Evolutionary conservation across 2,888 invertebrate genomes (phyloP), one percentile per base, ranked within the genome.

Genomic region (Drosophila pseudotalamancana): DNA sequence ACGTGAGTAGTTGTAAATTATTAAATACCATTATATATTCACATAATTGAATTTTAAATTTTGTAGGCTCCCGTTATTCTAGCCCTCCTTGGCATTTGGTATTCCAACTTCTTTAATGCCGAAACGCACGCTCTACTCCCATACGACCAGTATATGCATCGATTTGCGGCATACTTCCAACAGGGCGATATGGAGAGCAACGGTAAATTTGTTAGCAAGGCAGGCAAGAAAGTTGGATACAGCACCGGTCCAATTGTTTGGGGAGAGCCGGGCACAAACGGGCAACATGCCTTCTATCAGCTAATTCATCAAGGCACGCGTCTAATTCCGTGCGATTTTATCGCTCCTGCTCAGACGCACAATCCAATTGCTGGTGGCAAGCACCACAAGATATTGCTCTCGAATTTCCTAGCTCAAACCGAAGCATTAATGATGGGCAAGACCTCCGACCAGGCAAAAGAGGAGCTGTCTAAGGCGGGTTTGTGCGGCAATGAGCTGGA

Each of bases 171-270:
- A 12, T 99, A 99, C 92, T 99, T 99, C 93, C 99, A 99, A 92
- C 99, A 99, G 92, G 99, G 99, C 3, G 99, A 99, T 89, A 99
- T 99, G 99, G 99, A 99, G 92, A 98, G 98, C 75, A 99, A 99
- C 92, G 99, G 99, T 69, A 99, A 99, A 92, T 96, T 95, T 88
- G 96, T 97, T 23, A 96, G 96, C 0, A 94, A 95, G 27, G 92
- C 93, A 11, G 89, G 84, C 25, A 91, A 93, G 60, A 92, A 91
- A 11, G 91, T 91, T 11, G 76, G 86, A 51, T 92, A 91, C 60
- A 91, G 84, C 56, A 92, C 92, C 3, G 92, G 92, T 0, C 92
- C 92, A 42, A 91, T 92, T 86, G 91, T 92, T 25, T 92, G 92
- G 92, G 99, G 99, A 51, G 99, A 99, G 92, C 99, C 99, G 0